Evolutionary conservation across 37 sponge, comb jelly and placozoan genomes (phyloP), one percentile per base, ranked within the genome.

Genomic region (Tethya wilhelma): DNA sequence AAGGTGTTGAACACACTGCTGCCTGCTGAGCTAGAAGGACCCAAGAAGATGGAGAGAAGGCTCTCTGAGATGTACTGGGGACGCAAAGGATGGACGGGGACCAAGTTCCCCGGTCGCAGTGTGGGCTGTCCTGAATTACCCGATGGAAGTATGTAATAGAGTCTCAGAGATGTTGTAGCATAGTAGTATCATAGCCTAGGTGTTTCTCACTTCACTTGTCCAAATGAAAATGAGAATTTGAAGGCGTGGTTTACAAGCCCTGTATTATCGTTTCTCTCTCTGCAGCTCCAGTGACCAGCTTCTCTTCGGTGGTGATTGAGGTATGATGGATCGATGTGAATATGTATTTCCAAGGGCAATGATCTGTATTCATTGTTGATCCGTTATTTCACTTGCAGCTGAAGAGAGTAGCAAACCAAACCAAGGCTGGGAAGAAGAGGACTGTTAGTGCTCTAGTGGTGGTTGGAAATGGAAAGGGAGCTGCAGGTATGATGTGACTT

Each of bases 391-490:
- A 17, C 11, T 1, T 42, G 40, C 74, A 91, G 93, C 5, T 94
- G 79, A 84, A 75, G 65, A 49, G 93, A 8, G 95, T 92, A 29
- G 64, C 82, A 2, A 84, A 88, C 38, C 85, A 88, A 79, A 92
- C 94, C 7, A 56, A 25, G 4, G 90, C 64, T 32, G 95, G 95
- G 36, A 92, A 74, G 73, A 79, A 85, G 79, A 59, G 77, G 41
- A 82, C 89, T 4, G 30, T 85, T 0, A 75, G 94, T 70, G 81
- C 83, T 28, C 58, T 89, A 44, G 95, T 95, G 32, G 86, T 95
- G 34, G 89, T 95, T 31, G 95, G 95, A 31, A 95, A 95, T 56
- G 74, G 74, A n/a, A 88, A 95, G 32, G 95, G 95, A 41, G 86
- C 79, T 32, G 86, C 66, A 28, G 93, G 93, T 82, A 20, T n/a